Conservation (phyloP, 35 echinoderm and acorn worm genomes). For the Heliocidaris tuberculata region DNA sequence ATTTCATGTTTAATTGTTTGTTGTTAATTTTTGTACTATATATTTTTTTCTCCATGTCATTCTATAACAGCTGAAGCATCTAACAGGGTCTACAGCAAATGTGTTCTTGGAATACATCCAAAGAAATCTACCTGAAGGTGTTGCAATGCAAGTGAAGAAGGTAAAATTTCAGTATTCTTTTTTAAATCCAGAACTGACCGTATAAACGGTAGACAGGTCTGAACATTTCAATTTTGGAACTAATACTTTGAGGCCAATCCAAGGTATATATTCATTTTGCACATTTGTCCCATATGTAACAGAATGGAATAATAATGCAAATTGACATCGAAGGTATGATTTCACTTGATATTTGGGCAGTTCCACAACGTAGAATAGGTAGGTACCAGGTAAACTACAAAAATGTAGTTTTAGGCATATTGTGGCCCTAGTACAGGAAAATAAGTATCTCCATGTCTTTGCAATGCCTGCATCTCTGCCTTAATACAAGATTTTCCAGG, state of each 20-base stretch:
- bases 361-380: too few relatives aligned
- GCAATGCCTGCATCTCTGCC: too few relatives aligned
- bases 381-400: too few relatives aligned
- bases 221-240: background rate
- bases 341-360: background rate
- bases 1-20: too few relatives aligned
- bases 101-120: constrained; percentile 92
- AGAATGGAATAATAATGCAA: background rate
- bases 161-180: constrained; percentile 45
- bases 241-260: background rate
- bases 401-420: too few relatives aligned
- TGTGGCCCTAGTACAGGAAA: too few relatives aligned
- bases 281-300: background rate
- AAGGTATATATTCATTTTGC: background rate
- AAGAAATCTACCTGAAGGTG: constrained; percentile 94
- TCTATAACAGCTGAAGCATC: constrained; percentile 78
- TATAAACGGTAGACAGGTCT: background rate
- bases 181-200: background rate
- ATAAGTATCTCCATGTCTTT: too few relatives aligned
- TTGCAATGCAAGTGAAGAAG: constrained; percentile 95
- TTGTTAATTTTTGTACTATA: background rate
- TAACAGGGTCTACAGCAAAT: constrained; percentile 87
- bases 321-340: background rate
- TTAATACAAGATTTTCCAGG: too few relatives aligned
- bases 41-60: background rate